Evolutionary conservation across 1,140 invertebrate genomes (phyloP), one percentile per base, ranked within the genome.

Genomic region (Tyrophagus putrescentiae): DNA sequence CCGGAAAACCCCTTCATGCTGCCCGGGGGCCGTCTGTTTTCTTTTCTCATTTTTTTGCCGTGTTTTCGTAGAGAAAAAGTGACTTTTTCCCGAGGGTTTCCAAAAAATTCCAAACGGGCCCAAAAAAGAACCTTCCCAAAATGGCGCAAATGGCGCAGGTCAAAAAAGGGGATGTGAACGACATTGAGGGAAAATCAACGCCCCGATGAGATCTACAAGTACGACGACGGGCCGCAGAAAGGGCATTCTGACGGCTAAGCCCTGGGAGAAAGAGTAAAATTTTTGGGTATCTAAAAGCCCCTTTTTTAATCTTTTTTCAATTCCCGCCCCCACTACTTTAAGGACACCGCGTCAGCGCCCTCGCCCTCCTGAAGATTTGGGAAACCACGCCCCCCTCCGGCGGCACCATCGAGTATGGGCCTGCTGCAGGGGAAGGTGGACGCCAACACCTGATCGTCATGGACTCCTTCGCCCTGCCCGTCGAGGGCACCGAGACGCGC

Each of bases 361-460:
- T 98, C 50, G 94, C 95, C 11, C 75, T 99, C 18, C 74, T 99
- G 32, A 99, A 99, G 77, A 99, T 99, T 94, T n/a, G n/a, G n/a
- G 93, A 98, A 0, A 98, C 98, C 89, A 95, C 99, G 75, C 94
- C 95, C 25, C 78, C 93, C 63, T 95, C 92, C 31, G 95, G 95
- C 31, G 95, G 94, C 16, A 93, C 89, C 52, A 73, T 98, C 16
- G 95, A 99, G 80, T 2, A 99, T 99, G 95, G 95, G 95, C n/a
- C 76, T 99, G 27, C 75, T 99, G 52, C 76, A 98, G 53, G 95
- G 73, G 9, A 76, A 76, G 64, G 75, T 92, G 56, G 85, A 90
- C 72, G 85, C 83, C 4, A 87, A 89, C 68, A 85, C 84, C 84
- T 95, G 76, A 79, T 83, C 66, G 88, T 94, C 0, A 93, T 95